Base-by-base conservation (phyloP, 2,113 vertebrate genomes). In the Balaeniceps rex region DNA sequence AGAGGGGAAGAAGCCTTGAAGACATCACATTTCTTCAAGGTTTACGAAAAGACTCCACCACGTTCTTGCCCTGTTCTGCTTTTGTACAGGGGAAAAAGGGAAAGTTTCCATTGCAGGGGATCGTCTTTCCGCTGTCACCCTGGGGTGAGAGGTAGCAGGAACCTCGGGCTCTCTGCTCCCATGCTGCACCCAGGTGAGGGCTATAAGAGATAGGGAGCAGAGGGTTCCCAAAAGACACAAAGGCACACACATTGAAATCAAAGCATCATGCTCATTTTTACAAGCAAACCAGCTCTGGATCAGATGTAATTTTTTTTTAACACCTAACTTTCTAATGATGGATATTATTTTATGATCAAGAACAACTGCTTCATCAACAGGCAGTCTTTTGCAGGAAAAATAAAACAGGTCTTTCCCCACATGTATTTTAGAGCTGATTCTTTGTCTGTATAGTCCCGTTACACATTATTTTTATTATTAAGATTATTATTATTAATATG, bases 361-460 rank as follows among this genome's bases (percentile, higher is more conserved):
- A 96, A 79, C 44, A 97, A 97, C 94, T 36, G 34, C 8, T 78
- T 88, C 60, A 77, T 49, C 60, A 40, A 55, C n/a, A 66, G 19
- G 6, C 9, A 92, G 60, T 55, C 89, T 96, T 87, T 79, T 44
- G 0, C 47, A 80, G 28, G 38, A 76, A 60, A 95, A 68, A 31
- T 52, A 55, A 38, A 94, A 38, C 13, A 83, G 7, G 3, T 51
- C 21, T 93, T 84, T 90, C 80, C 85, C 88, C 86, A 69, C n/a
- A 47, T 47, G 29, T 83, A 76, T 92, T 97, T 97, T 90, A 72
- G n/a, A 92, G 75, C 14, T 95, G 46, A 55, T 85, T 85, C 57
- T 80, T 91, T 91, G 57, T 72, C 84, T 93, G 8, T 40, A 18
- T 38, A 74, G 23, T 68, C 26, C 34, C 33, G 26, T 91, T 91